Conservation (phyloP, 2,113 vertebrate genomes). For the Rhinopomastus cyanomelas region DNA sequence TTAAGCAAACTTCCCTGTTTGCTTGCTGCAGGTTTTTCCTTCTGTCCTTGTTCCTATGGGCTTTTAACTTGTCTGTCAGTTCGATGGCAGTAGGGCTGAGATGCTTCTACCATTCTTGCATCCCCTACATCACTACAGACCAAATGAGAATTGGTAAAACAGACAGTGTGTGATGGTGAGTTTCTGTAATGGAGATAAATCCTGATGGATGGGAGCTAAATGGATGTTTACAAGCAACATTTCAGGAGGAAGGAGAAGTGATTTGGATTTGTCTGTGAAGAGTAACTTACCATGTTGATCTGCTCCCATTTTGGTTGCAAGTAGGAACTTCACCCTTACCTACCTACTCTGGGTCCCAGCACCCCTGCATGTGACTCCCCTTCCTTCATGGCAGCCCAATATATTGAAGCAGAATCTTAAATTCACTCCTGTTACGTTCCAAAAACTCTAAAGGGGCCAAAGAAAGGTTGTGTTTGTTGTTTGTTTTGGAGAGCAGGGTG, state of each 20-base stretch:
- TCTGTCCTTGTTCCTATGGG: neutral
- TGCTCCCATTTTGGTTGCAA: neutral
- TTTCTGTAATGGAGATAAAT: neutral
- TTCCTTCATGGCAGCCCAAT: neutral
- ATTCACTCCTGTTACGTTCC: neutral
- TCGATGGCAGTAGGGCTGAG: neutral
- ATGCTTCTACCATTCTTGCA: rapidly evolving
- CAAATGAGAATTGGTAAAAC: neutral
- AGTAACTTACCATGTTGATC: neutral
- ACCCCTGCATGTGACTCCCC: neutral
- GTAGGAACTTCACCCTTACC: neutral
- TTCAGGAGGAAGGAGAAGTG: neutral
- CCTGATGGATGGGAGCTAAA: neutral
- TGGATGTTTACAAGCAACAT: neutral
- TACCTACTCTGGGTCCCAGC: neutral
- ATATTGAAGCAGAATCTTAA: neutral
- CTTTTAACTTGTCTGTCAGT: neutral
- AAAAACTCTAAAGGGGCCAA: neutral
- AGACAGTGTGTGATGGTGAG: rapidly evolving
- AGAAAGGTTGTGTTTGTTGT: neutral
- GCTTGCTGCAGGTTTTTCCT: neutral
- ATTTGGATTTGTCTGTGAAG: neutral
- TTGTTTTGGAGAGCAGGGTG: neutral
- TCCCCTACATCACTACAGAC: rapidly evolving
- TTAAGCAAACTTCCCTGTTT: neutral